Evolutionary conservation across 1,140 invertebrate species (phyloP), one percentile per base, ranked within the genome.

Genomic region (Lordiphosa stackelbergi): DNA sequence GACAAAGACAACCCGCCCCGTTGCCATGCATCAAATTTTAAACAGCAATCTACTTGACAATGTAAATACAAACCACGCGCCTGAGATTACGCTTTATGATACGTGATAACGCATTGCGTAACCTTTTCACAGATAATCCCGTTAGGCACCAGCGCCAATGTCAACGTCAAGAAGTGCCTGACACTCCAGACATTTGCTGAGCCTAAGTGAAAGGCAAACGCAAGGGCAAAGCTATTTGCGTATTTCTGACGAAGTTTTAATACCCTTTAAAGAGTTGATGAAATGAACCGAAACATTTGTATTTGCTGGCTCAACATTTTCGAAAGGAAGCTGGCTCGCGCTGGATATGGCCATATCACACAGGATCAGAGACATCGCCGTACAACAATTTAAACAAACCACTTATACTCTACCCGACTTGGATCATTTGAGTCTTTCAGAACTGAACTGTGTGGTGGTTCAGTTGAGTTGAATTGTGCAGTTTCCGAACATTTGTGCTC

Each of bases 31-130:
- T 83, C 77, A 83, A 81, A 81, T 81, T 81, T 81, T 75, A 81
- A 81, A 83, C 53, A 81, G 72, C 77, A 83, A 81, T 81, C 77
- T 66, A 53, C 60, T 53, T 48, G 60, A 48, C 72, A 68, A 59
- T 73, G 69, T 83, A 83, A 72, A 83, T 69, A 69, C 64, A 62
- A 72, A 66, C 77, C 77, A 74, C 77, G 77, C 77, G 72, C 75
- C 57, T 34, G 60, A 83, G 78, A 77, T 83, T 77, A 73, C 77
- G 77, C 77, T 81, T 81, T 81, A 81, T 81, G 77, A 83, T 83
- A 81, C 77, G 77, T 81, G 77, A 81, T 81, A 81, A 77, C 77
- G 77, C 77, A 81, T 81, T 75, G 72, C 77, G 72, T 83, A 81
- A 77, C 75, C 75, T 75, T 75, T 81, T 81, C 72, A 52, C 65